Percentiles rank a stretch among this genome's conserved stretches.
Evolutionary conservation across 2,113 vertebrate genomes (phyloP).

Genomic region (Mohoua ochrocephala): DNA sequence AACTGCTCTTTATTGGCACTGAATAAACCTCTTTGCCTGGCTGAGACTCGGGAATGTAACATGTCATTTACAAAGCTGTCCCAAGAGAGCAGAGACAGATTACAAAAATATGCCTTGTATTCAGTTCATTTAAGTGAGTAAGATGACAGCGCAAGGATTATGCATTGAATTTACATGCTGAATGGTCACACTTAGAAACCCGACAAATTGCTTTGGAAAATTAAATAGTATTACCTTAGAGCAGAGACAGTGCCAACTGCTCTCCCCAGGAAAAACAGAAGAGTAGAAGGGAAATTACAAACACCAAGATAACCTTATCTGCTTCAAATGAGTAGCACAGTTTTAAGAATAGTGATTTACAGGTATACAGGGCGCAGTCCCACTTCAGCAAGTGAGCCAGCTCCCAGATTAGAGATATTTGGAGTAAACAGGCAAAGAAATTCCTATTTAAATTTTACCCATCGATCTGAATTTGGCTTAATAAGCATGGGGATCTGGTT

Average conservation of each 20-base stretch:
- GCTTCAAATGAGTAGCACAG: background rate
- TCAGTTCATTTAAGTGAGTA: slow-evolving; percentile 17
- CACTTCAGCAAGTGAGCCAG: background rate
- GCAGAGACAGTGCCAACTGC: background rate
- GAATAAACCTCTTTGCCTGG: slow-evolving; percentile 13
- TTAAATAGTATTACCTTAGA: background rate
- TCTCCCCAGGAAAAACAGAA: background rate
- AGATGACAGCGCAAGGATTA: background rate
- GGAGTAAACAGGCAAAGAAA: background rate
- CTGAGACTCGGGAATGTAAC: slow-evolving; percentile 11
- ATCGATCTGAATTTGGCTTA: background rate
- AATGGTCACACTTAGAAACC: background rate
- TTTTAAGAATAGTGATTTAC: background rate
- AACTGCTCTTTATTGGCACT: slow-evolving; percentile 34
- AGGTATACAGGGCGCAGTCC: background rate
- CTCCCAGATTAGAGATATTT: background rate
- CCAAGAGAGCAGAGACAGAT: slow-evolving; percentile 28
- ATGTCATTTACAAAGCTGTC: slow-evolving; percentile 47
- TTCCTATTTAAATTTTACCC: background rate
- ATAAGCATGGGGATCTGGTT: background rate
- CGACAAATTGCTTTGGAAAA: slow-evolving; percentile 23
- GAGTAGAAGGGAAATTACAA: background rate
- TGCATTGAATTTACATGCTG: background rate
- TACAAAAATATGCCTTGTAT: slow-evolving; percentile 11
- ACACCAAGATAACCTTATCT: background rate